Evolutionary conservation across 2,113 vertebrate species (phyloP), one percentile per base, ranked within the genome.

Genomic region (Dolichotis patagonum): DNA sequence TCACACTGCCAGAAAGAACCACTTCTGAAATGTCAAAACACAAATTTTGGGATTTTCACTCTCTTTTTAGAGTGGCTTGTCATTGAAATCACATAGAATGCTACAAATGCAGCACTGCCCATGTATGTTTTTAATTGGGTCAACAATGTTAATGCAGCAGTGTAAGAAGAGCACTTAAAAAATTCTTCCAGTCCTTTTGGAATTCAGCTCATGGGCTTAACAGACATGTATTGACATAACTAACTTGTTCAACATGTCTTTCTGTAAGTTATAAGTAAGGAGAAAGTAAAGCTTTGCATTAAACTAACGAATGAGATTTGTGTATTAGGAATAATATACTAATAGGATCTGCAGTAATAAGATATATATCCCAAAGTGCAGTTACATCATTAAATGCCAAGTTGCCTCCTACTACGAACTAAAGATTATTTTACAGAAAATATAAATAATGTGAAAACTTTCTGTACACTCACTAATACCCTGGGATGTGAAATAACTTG

Each of bases 171-270:
- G 92, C 95, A 87, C 97, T 81, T 63, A 7, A 90, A 96, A 98
- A 93, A 97, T 19, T 94, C 96, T 95, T 98, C 97, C 93, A 96
- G 43, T 95, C 95, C 91, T 97, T 97, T 98, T 96, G 98, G 98
- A 98, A 98, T 98, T 98, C 98, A 94, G 91, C 93, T 97, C 88
- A 94, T 92, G 95, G 97, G 90, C 90, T 98, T 97, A 96, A 91
- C 95, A 96, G 97, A 96, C 97, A 90, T 97, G 92, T 98, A 98
- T 86, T 97, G 96, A 98, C 97, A 98, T 97, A 97, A 96, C 96
- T 98, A 98, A 98, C 93, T 98, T 98, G 90, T 98, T 98, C 97
- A 98, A 62, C 97, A 97, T 98, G 98, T 98, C 93, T 97, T 97
- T 97, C 94, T 97, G 84, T 97, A 97, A 96, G 97, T 98, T 97